Percentiles rank a stretch among this genome's conserved stretches.
Evolutionary conservation across 2,113 vertebrate species (phyloP).

Genomic region (Solenodon paradoxus): DNA sequence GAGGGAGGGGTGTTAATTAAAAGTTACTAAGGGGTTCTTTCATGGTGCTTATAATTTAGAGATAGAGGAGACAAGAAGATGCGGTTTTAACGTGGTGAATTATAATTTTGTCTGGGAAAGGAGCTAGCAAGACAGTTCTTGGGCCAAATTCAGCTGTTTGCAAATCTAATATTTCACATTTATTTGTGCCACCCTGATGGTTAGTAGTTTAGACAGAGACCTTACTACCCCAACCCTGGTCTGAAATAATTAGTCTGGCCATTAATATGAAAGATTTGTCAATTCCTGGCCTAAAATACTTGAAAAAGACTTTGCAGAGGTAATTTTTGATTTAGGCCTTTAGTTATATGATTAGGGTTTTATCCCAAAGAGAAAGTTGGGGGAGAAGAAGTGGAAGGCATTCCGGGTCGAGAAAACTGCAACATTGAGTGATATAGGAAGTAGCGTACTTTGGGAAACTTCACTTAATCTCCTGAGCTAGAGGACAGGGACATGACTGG

Average conservation of each 20-base stretch:
- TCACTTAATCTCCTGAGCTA: background rate
- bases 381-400: background rate
- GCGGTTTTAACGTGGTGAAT: background rate
- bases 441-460: background rate
- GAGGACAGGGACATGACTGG: background rate
- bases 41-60: background rate
- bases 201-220: background rate
- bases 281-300: background rate
- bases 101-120: background rate
- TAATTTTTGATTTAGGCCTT: constrained; percentile 1
- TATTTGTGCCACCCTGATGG: background rate
- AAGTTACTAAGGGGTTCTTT: background rate
- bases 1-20: constrained; percentile 1
- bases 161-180: background rate
- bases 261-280: background rate
- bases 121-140: background rate
- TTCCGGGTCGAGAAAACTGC: background rate
- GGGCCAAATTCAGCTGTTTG: background rate
- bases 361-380: background rate
- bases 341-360: background rate
- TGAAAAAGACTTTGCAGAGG: background rate
- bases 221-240: background rate
- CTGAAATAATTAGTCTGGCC: background rate
- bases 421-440: background rate
- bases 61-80: background rate